Evolutionary conservation across 2,113 vertebrate species (phyloP).

Genomic region (Apistogramma diplotaenia): DNA sequence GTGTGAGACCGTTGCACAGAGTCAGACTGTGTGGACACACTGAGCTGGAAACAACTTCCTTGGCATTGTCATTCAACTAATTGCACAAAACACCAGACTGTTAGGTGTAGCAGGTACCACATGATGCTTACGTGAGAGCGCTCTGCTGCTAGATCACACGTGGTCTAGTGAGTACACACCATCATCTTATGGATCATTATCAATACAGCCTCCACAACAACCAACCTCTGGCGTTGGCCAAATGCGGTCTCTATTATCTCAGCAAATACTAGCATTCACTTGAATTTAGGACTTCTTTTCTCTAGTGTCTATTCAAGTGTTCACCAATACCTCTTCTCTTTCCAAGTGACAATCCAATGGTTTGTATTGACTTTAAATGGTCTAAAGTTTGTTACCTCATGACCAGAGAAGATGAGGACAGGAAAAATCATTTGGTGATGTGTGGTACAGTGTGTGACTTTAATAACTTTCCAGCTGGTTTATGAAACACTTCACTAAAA

Average conservation of each 20-base stretch:
- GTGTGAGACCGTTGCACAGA: conserved; percentile 83
- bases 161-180: conserved; percentile 20
- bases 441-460: conserved; percentile 15
- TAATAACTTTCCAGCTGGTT: conserved; percentile 28
- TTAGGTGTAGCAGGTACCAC: conserved; percentile 52
- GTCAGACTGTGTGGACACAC: conserved; percentile 51
- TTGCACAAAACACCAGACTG: conserved; percentile 64
- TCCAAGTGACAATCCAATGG: conserved; percentile 71
- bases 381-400: conserved; percentile 70
- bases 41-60: conserved; percentile 29
- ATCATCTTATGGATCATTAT: conserved; percentile 52
- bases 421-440: conserved; percentile 7
- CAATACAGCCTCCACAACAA: conserved; percentile 60
- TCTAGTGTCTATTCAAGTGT: conserved; percentile 64
- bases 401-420: conserved; percentile 46
- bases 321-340: conserved; percentile 71
- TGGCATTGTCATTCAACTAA: conserved; percentile 45
- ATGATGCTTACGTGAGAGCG: conserved; percentile 21
- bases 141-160: conserved; percentile 12
- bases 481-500: conserved; percentile 32
- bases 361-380: conserved; percentile 63
- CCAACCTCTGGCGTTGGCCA: conserved; percentile 63
- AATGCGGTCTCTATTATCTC: conserved; percentile 57
- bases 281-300: conserved; percentile 65
- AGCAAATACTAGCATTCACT: conserved; percentile 83